phyloP scores from a whole-genome alignment of 2,797 vertebrate species.

The Coregonus ussuriensis region DNA sequence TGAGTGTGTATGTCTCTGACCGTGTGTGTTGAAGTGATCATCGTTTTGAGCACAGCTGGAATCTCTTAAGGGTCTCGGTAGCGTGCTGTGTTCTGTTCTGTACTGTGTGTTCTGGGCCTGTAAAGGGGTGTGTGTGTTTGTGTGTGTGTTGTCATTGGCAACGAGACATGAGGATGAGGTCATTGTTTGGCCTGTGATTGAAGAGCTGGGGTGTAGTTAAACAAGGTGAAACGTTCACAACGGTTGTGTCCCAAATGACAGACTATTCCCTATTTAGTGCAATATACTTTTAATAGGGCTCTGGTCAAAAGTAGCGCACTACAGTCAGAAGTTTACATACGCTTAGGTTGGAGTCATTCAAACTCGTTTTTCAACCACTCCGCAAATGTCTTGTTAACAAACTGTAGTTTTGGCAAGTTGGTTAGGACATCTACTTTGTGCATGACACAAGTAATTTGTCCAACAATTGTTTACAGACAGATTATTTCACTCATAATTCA shows the following conservation, averaged over 20 bases:
- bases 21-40: background rate
- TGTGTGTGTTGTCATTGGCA: constrained; percentile 12
- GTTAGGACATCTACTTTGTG: too few relatives aligned
- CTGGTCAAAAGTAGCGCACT: background rate
- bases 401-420: too few relatives aligned
- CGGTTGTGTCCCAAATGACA: background rate
- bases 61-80: constrained; percentile 9
- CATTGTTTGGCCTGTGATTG: constrained; percentile 14
- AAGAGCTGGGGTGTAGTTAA: background rate
- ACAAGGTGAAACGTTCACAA: background rate
- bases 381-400: too few relatives aligned
- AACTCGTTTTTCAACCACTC: too few relatives aligned
- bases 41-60: background rate
- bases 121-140: background rate
- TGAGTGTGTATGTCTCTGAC: too few relatives aligned
- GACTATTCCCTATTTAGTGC: background rate
- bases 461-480: too few relatives aligned
- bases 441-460: too few relatives aligned
- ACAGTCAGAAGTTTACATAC: too few relatives aligned
- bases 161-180: constrained; percentile 24
- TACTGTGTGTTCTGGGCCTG: constrained; percentile 14
- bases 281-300: background rate
- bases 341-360: too few relatives aligned
- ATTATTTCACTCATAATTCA: too few relatives aligned
- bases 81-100: background rate